Conservation (phyloP, 2,888 invertebrate genomes). For the Caenorhabditis sp. region DNA sequence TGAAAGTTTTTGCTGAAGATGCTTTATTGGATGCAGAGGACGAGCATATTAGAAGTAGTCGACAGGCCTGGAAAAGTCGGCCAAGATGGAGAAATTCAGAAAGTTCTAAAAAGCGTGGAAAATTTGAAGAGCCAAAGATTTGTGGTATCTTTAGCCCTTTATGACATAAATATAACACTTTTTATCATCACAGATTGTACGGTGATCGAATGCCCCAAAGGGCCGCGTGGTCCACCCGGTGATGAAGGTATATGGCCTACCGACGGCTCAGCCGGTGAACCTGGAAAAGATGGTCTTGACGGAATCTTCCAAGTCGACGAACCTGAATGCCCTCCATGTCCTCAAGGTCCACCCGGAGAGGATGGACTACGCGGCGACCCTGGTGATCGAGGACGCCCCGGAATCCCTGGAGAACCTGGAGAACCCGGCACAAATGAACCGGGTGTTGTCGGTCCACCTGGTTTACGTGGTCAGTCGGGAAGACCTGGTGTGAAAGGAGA, state of each 20-base stretch:
- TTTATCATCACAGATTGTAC: constrained; percentile 42
- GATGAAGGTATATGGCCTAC: constrained; percentile 42
- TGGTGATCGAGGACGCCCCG: constrained; percentile 41
- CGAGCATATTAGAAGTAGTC: constrained; percentile 24
- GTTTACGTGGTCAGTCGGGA: constrained; percentile 43
- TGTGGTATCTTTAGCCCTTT: constrained; percentile 28
- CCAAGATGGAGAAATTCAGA: constrained; percentile 28
- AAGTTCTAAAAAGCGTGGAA: constrained; percentile 13
- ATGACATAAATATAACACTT: background rate
- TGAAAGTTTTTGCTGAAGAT: constrained; percentile 15
- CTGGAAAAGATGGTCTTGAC: constrained; percentile 47
- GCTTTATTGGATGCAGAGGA: constrained; percentile 23
- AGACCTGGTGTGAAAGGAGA: constrained; percentile 37
- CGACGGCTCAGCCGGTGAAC: constrained; percentile 38
- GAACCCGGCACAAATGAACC: constrained; percentile 46
- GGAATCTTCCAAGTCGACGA: constrained; percentile 49
- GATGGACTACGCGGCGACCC: constrained; percentile 42
- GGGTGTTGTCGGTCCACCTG: constrained; percentile 39
- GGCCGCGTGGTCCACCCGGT: constrained; percentile 49
- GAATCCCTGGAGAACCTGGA: constrained; percentile 43
- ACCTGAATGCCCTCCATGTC: constrained; percentile 48
- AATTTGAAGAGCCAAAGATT: constrained; percentile 34
- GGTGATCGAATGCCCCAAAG: constrained; percentile 46
- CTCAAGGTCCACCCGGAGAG: constrained; percentile 45
- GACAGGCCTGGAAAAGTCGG: constrained; percentile 34